Base-by-base conservation (phyloP, 2,797 vertebrate genomes). In the Mastacembelus armatus region DNA sequence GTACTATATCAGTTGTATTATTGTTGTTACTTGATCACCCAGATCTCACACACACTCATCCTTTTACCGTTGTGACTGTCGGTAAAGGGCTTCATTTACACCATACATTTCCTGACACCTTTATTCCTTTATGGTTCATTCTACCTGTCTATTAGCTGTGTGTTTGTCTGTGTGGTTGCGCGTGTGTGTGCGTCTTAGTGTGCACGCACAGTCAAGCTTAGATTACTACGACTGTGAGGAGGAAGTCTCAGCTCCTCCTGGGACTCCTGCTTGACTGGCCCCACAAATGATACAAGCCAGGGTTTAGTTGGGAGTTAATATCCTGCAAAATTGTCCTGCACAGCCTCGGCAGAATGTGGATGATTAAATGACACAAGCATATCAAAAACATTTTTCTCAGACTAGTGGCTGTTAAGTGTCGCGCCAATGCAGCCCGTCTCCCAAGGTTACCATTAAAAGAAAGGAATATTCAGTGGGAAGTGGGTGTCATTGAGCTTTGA, bases 221-320 rank as follows among this genome's bases (percentile, higher is more conserved):
- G 78, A 92, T 94, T 91, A 92, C 93, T 92, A 91, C 75, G 87
- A 90, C 86, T 88, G 89, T 74, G 89, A 89, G 78, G 86, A 87
- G 91, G 87, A 92, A 91, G 90, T 90, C 79, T 84, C 85, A 27
- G 71, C 74, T 86, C 89, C 93, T 93, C 93, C 79, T 84, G 92
- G 92, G 93, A 93, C 91, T 91, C 81, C 86, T 91, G 93, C 92
- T 94, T 93, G 92, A 94, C 92, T 94, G 91, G 91, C 92, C 93
- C 91, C 92, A 92, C 94, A 94, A 94, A 94, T 94, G 93, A 93
- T 94, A 94, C 92, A 92, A 93, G 92, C 88, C 92, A 90, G 89
- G 91, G 92, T 94, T 95, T 94, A 93, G 91, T 92, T 91, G 90
- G 87, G 92, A 95, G 93, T 94, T 95, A 94, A 94, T 94, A 94